Conservation (phyloP, 2,797 vertebrate genomes). For the Chaetophractus vellerosus region DNA sequence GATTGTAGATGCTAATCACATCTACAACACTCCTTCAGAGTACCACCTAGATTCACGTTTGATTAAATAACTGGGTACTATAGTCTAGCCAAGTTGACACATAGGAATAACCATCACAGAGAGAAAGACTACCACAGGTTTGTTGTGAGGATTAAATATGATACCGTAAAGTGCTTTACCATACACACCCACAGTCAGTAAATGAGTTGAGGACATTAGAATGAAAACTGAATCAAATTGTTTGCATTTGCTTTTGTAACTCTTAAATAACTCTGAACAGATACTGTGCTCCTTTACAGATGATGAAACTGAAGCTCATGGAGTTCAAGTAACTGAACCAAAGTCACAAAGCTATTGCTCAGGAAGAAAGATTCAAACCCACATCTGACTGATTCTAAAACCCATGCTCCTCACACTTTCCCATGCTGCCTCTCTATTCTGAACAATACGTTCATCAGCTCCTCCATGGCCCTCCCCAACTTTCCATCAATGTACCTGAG, state of each 20-base stretch:
- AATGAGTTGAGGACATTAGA: not conserved
- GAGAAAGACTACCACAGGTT: not conserved
- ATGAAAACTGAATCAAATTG: slow-evolving; percentile 22
- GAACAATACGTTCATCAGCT: not conserved
- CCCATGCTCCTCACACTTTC: not conserved
- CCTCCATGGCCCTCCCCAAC: not conserved
- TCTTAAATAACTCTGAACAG: not conserved
- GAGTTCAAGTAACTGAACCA: not conserved
- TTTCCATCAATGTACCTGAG: not conserved
- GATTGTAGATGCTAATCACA: too few relatives aligned
- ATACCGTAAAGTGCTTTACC: not conserved
- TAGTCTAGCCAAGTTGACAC: too few relatives aligned
- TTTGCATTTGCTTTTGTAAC: not conserved
- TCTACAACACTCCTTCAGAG: too few relatives aligned
- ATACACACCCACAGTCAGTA: not conserved
- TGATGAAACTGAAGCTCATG: slow-evolving; percentile 5
- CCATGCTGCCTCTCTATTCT: not conserved
- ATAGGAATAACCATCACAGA: not conserved
- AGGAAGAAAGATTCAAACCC: not conserved
- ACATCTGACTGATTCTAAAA: not conserved
- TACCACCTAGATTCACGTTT: too few relatives aligned
- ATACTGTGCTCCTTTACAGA: not conserved
- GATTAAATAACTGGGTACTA: too few relatives aligned
- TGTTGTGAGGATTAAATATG: slow-evolving; percentile 19
- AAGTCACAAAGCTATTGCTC: slow-evolving; percentile 13